These are phyloP conservation scores for Chymomyza caudatula DNA, from an alignment of 2,888 invertebrate genomes.

Conservation along the genomic window DNA sequence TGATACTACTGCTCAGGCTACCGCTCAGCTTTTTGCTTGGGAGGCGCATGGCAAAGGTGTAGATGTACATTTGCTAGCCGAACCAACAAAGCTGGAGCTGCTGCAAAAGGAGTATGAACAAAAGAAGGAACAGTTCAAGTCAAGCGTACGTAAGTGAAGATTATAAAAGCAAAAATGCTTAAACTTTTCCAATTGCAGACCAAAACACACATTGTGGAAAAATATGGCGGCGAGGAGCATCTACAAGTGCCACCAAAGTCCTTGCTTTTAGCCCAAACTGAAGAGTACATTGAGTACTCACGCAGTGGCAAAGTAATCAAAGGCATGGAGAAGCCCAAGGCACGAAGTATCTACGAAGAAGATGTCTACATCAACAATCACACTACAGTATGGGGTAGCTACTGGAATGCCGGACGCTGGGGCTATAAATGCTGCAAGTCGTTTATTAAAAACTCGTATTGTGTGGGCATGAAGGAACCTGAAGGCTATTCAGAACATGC, in stretches of 20 bases:
- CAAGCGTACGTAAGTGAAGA: constrained; percentile 72
- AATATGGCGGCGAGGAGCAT: constrained; percentile 97
- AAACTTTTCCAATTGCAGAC: constrained; percentile 79
- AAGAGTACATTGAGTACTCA: constrained; percentile 97
- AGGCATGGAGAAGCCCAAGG: constrained; percentile 92
- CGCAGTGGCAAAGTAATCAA: constrained; percentile 91
- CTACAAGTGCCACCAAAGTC: constrained; percentile 91
- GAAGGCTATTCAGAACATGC: constrained; percentile 47
- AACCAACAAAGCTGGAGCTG: constrained; percentile 97
- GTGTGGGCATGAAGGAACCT: constrained; percentile 66
- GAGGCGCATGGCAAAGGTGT: constrained; percentile 95
- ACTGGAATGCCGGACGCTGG: constrained; percentile 95
- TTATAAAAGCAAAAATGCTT: neutral
- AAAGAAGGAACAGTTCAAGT: constrained; percentile 93
- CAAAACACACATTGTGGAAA: constrained; percentile 90
- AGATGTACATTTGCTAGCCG: constrained; percentile 96
- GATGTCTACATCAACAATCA: constrained; percentile 96
- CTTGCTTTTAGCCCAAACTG: constrained; percentile 93
- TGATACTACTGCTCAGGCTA: constrained; percentile 93
- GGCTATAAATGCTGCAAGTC: constrained; percentile 98
- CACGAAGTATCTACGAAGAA: constrained; percentile 94
- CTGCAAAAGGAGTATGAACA: constrained; percentile 93
- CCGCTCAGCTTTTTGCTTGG: constrained; percentile 97
- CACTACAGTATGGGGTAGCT: constrained; percentile 96
- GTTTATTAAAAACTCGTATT: constrained; percentile 81